phyloP scores from a whole-genome alignment of 2,888 invertebrate species.

The Diaperis boleti region DNA sequence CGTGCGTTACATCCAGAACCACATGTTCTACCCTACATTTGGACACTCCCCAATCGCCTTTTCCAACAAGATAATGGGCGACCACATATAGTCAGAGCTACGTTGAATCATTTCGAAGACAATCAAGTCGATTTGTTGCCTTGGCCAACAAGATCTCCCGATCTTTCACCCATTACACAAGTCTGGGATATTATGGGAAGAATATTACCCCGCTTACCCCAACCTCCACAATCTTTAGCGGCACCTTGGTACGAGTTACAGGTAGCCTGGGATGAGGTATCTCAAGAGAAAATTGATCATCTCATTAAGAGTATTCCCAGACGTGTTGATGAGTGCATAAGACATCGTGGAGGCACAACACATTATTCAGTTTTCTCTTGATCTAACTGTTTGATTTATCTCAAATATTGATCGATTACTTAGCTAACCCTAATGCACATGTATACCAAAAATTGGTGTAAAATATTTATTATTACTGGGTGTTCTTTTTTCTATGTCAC shows the following conservation, averaged over 20 bases:
- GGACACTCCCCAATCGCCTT: background rate
- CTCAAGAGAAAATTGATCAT: background rate
- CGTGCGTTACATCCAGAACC: background rate
- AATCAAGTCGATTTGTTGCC: background rate
- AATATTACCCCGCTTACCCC: constrained; percentile 3
- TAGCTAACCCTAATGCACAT: too few relatives aligned
- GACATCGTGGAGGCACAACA: too few relatives aligned
- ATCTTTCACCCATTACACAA: too few relatives aligned
- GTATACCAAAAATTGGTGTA: too few relatives aligned
- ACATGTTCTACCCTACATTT: background rate
- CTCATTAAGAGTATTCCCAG: background rate
- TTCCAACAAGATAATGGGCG: constrained; percentile 7
- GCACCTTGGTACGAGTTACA: background rate
- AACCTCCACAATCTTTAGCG: background rate
- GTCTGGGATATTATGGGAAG: too few relatives aligned
- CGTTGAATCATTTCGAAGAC: background rate
- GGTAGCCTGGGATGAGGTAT: constrained; percentile 8
- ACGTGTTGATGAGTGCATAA: constrained; percentile 1
- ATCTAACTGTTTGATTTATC: too few relatives aligned
- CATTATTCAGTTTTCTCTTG: too few relatives aligned
- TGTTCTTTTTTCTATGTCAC: too few relatives aligned
- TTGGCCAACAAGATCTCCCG: background rate
- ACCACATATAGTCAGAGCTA: constrained; percentile 3
- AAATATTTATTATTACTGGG: too few relatives aligned
- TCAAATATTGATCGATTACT: too few relatives aligned